Evolutionary conservation across 2,113 vertebrate genomes (phyloP).

Genomic region (Phylloscopus trochiloides): DNA sequence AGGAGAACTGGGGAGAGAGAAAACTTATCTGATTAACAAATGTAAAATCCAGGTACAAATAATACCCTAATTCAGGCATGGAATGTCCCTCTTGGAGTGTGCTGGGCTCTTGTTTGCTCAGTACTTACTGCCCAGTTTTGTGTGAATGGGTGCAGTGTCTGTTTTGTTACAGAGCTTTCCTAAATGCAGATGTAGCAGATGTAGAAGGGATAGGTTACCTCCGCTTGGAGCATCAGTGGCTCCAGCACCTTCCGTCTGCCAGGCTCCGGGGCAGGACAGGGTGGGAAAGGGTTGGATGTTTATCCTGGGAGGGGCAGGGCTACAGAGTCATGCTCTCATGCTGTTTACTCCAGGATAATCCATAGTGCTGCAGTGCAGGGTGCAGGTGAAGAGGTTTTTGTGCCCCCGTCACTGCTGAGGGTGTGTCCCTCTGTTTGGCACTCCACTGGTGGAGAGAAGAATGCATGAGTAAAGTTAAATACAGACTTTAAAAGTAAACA

Average conservation of each 20-base stretch:
- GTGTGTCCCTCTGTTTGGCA: not conserved
- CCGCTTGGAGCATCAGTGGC: fast-evolving
- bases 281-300: not conserved
- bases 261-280: fast-evolving
- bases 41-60: slow-evolving; percentile 7
- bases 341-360: not conserved
- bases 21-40: not conserved
- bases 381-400: not conserved
- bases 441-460: not conserved
- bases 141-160: not conserved
- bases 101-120: not conserved
- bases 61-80: not conserved
- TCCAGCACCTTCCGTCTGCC: not conserved
- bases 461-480: not conserved
- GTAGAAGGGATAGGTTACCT: fast-evolving
- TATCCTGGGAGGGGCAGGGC: not conserved
- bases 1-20: not conserved
- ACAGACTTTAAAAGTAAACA: not conserved
- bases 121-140: not conserved
- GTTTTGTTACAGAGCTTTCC: not conserved
- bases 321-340: not conserved
- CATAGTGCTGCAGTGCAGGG: fast-evolving
- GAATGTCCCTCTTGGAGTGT: not conserved
- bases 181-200: not conserved
- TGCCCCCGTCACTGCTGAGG: fast-evolving